Conservation (phyloP, 1,140 invertebrate species). For the Lucilia sericata region DNA sequence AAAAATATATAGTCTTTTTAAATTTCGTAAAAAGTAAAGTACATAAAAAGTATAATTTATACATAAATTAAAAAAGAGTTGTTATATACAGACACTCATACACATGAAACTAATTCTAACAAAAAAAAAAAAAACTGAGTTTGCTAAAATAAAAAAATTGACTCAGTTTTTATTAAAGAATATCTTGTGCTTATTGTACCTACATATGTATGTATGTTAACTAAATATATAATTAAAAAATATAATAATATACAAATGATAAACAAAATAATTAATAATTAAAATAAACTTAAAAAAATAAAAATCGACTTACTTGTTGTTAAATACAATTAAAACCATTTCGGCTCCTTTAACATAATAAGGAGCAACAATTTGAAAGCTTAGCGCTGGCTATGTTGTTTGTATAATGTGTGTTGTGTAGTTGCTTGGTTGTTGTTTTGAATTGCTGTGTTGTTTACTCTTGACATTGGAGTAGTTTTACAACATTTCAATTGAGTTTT, state of each 20-base stretch:
- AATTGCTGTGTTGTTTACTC: not conserved
- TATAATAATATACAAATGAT: not conserved
- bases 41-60: conserved; percentile 29
- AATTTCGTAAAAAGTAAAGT: conserved; percentile 30
- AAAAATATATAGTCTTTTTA: conserved; percentile 37
- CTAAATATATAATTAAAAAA: not conserved
- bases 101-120: too few species aligned
- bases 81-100: not conserved
- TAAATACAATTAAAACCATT: not conserved
- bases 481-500: not conserved
- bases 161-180: not conserved
- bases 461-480: not conserved
- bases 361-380: conserved; percentile 12
- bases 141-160: too few species aligned
- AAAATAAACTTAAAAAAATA: not conserved
- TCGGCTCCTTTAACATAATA: not conserved
- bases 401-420: too few species aligned
- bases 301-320: not conserved
- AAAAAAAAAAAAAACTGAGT: too few species aligned
- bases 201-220: not conserved
- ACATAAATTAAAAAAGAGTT: not conserved
- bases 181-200: not conserved
- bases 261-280: not conserved
- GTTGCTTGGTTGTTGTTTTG: not conserved
- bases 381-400: not conserved